A percentile compares a stretch with the other conserved stretches of the same genome.
Conservation (phyloP, 2,888 invertebrate species). For the Molorchus minor region DNA sequence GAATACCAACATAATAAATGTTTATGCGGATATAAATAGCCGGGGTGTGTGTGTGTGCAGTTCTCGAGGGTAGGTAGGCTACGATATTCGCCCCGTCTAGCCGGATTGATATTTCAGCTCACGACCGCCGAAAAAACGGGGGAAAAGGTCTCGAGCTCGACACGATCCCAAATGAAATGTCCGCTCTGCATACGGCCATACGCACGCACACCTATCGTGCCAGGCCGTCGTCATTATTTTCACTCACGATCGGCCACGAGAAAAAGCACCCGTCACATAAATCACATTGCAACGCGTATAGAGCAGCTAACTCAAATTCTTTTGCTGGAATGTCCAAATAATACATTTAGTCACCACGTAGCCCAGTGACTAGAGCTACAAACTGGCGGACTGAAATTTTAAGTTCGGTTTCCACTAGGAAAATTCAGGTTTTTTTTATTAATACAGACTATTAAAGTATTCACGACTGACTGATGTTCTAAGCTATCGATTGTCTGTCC, state of each 20-base stretch:
- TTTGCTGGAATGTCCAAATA: background rate
- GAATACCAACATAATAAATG: slow-evolving; percentile 15
- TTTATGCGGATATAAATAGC: slow-evolving; percentile 14
- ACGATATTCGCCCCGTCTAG: background rate
- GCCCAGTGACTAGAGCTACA: too few relatives aligned
- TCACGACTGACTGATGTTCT: background rate
- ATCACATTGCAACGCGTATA: background rate
- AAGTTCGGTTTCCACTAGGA: too few relatives aligned
- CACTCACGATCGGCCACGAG: background rate
- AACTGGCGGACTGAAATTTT: too few relatives aligned
- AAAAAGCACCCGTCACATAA: background rate
- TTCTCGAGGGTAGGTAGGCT: background rate
- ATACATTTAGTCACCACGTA: too few relatives aligned
- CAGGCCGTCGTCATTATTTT: background rate
- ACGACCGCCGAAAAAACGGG: background rate
- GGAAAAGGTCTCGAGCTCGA: background rate
- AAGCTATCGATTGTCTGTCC: too few relatives aligned
- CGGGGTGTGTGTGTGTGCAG: background rate
- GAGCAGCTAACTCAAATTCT: background rate
- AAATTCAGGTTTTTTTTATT: background rate
- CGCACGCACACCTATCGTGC: background rate
- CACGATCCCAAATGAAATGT: background rate
- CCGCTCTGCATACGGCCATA: background rate
- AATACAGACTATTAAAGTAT: background rate
- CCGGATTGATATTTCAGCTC: background rate